Percentiles rank a stretch among this genome's conserved stretches.
These are phyloP conservation scores for Argyresthia albistria DNA, from an alignment of 2,888 invertebrate species.

Conservation along the genomic window DNA sequence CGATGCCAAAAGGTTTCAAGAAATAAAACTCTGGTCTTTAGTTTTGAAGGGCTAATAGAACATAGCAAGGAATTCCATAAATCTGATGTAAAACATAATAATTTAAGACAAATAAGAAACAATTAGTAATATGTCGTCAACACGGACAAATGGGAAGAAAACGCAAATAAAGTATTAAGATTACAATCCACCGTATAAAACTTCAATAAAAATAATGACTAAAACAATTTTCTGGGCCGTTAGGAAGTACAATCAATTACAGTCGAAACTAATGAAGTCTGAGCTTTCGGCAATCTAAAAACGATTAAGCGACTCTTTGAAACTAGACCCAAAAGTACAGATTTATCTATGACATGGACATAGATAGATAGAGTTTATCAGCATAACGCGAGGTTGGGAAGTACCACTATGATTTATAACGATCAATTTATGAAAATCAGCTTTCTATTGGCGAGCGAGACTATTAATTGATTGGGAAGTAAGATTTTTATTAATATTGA, in stretches of 20 bases:
- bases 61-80: too few relatives aligned
- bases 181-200: not conserved
- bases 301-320: not conserved
- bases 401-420: not conserved
- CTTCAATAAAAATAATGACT: too few relatives aligned
- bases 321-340: not conserved
- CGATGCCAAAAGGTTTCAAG: too few relatives aligned
- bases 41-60: too few relatives aligned
- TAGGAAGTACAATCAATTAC: not conserved
- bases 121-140: not conserved
- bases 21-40: too few relatives aligned
- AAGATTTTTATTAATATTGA: not conserved
- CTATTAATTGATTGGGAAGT: constrained; percentile 2
- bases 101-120: not conserved
- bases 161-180: not conserved
- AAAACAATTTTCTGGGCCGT: not conserved
- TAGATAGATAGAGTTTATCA: not conserved
- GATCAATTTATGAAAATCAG: constrained; percentile 7
- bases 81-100: too few relatives aligned
- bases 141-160: too few relatives aligned
- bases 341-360: not conserved
- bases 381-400: not conserved
- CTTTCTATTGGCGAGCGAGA: constrained; percentile 3
- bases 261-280: not conserved
- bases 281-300: not conserved